Base-by-base conservation (phyloP, 35 echinoderm and acorn worm species). In the Heliocidaris erythrogramma region DNA sequence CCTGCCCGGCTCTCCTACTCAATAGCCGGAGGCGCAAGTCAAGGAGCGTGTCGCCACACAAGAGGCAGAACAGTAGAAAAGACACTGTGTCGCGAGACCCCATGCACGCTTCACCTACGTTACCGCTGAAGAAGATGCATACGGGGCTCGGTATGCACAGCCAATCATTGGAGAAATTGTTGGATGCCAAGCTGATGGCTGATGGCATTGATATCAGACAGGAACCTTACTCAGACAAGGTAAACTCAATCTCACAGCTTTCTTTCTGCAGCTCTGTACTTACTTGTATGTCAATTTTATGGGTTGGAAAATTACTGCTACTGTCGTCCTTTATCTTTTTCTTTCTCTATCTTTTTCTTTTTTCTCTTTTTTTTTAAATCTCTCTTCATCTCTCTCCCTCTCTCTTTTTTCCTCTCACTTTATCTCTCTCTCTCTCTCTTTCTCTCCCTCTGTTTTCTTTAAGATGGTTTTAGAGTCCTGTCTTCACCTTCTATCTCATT, bases 151-250 rank as follows among this genome's bases (percentile, higher is more conserved):
- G 85, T 85, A 95, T 78, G 94, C 93, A 42, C 78, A 95, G 86
- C 49, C 93, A 0, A 9, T 94, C 97, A 7, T 90, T 97, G 85
- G 97, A 97, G 42, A 94, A 86, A 49, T 59, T 97, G 13, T 91
- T 99, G 5, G 97, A 98, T 49, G 93, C 96, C 61, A 96, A 96
- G 35, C 89, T 96, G 12, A 88, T 91, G 78, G 95, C 96, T 32
- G 98, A 99, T 56, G 95, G 96, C 49, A 97, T 99, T 32, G 96
- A 99, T 85, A 89, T 99, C 21, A 94, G 90, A 52, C 94, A 97
- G 53, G 97, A 97, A 60, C 98, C 98, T 59, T 99, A 99, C 87
- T 97, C 98, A 85, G 97, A 99, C 56, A 97, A 96, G 97, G 97
- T 99, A 97, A 95, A 93, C 93, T 10, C 13, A 21, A 21, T 49